Evolutionary conservation across 2,888 invertebrate species (phyloP).

Genomic region (Exocentrus adspersus): DNA sequence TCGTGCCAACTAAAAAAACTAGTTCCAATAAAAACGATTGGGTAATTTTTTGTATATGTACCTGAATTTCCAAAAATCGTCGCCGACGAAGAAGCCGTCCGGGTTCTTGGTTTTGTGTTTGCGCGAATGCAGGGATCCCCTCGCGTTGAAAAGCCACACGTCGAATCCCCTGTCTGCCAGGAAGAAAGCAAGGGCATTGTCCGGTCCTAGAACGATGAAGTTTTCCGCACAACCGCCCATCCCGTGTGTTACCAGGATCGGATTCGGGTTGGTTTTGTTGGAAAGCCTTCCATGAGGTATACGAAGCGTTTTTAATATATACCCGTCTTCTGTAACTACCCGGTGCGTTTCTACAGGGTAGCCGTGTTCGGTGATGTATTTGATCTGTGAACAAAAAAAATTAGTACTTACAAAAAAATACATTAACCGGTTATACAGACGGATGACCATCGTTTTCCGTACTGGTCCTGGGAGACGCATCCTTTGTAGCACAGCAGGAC

Average conservation of each 20-base stretch:
- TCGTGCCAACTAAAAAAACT: slow-evolving; percentile 77
- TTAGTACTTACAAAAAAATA: neutral
- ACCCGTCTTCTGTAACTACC: slow-evolving; percentile 78
- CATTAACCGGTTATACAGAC: too few species aligned
- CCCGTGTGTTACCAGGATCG: slow-evolving; percentile 38
- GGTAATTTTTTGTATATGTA: too few species aligned
- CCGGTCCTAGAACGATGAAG: slow-evolving; percentile 41
- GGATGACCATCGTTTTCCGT: slow-evolving; percentile 1
- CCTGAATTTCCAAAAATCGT: neutral
- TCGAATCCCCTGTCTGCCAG: slow-evolving; percentile 45
- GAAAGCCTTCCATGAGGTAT: slow-evolving; percentile 68
- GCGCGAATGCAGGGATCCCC: slow-evolving; percentile 67
- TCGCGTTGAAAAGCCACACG: slow-evolving; percentile 60
- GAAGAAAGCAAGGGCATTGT: slow-evolving; percentile 40
- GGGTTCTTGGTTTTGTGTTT: slow-evolving; percentile 58
- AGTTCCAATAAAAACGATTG: too few species aligned
- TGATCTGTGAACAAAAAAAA: slow-evolving; percentile 50
- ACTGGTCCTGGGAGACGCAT: too few species aligned
- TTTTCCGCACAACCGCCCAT: slow-evolving; percentile 38
- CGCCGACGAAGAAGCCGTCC: neutral
- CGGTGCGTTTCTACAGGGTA: slow-evolving; percentile 73
- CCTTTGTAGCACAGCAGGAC: too few species aligned
- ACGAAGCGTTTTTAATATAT: slow-evolving; percentile 79
- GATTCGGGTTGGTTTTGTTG: slow-evolving; percentile 15
- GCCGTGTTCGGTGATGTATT: slow-evolving; percentile 70